Evolutionary conservation across 1,140 invertebrate species (phyloP), one percentile per base, ranked within the genome.

Genomic region (Hetaerina americana): DNA sequence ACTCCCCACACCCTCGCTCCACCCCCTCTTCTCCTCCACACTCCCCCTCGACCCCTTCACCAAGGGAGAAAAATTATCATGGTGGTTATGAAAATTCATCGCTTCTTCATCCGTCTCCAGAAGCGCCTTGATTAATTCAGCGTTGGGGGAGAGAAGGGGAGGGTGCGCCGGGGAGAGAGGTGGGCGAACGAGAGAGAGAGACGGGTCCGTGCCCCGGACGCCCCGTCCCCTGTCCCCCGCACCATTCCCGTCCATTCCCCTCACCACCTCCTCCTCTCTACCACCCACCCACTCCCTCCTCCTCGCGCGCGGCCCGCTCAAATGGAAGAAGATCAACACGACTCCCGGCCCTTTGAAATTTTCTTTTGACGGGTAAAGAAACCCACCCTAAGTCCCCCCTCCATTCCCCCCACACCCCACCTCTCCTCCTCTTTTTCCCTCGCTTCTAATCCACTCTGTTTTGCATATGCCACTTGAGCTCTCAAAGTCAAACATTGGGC

Each of bases 401-500:
- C n/a, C n/a, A n/a, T n/a, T n/a, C n/a, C n/a, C n/a, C n/a, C n/a
- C n/a, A n/a, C n/a, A n/a, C n/a, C n/a, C n/a, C n/a, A n/a, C n/a
- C n/a, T n/a, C n/a, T n/a, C n/a, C n/a, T n/a, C n/a, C n/a, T n/a
- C n/a, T n/a, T n/a, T n/a, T n/a, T n/a, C n/a, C n/a, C n/a, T n/a
- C n/a, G 71, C 72, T 71, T 73, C 27, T 73, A 73, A 73, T 73
- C 73, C 70, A 73, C 73, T 73, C 70, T 66, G 70, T 71, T 73
- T 73, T 73, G 73, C 73, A 73, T 73, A 73, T 73, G 73, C 73
- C 73, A 73, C 73, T 73, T 71, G 73, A 71, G 73, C 73, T 28
- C 29, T 67, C 26, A 68, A 73, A 73, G 73, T 73, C 73, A 73
- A 73, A 73, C 73, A 73, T 73, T 73, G 66, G 28, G 18, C 40